These are phyloP conservation scores for Oxyura jamaicensis DNA, from an alignment of 2,113 vertebrate genomes.

Conservation along the genomic window DNA sequence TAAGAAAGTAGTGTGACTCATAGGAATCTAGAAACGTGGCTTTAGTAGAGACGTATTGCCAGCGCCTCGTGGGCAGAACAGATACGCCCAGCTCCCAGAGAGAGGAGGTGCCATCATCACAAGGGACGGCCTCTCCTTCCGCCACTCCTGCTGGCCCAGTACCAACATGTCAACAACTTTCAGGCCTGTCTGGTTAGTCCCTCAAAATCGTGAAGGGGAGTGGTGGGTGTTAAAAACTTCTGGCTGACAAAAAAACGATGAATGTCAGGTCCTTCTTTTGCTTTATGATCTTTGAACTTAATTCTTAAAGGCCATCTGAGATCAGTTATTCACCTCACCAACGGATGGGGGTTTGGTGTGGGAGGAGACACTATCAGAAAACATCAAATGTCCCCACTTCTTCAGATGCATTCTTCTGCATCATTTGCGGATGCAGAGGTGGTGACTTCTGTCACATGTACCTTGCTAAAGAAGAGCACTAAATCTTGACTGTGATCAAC, in stretches of 20 bases:
- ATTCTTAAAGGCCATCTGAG: background rate
- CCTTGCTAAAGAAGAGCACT: background rate
- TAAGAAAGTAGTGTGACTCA: background rate
- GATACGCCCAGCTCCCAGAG: accelerated
- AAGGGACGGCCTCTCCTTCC: background rate
- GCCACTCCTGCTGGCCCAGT: background rate
- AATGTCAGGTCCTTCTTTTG: background rate
- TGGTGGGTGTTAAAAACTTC: background rate
- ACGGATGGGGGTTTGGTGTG: background rate
- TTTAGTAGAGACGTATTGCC: accelerated
- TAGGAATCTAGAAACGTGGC: background rate
- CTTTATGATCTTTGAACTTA: background rate
- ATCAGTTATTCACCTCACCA: background rate
- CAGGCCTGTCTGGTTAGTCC: background rate
- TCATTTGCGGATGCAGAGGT: background rate
- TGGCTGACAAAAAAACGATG: background rate
- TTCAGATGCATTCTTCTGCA: background rate
- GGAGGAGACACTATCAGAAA: background rate
- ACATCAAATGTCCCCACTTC: background rate
- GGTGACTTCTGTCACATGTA: background rate
- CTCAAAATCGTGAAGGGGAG: background rate
- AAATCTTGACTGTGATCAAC: background rate
- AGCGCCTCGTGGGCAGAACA: background rate
- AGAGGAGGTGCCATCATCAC: background rate
- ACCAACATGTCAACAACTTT: background rate